Percentiles rank a stretch among this genome's conserved stretches.
Conservation (phyloP, 1,140 invertebrate species). For the Meloidogyne hapla region DNA sequence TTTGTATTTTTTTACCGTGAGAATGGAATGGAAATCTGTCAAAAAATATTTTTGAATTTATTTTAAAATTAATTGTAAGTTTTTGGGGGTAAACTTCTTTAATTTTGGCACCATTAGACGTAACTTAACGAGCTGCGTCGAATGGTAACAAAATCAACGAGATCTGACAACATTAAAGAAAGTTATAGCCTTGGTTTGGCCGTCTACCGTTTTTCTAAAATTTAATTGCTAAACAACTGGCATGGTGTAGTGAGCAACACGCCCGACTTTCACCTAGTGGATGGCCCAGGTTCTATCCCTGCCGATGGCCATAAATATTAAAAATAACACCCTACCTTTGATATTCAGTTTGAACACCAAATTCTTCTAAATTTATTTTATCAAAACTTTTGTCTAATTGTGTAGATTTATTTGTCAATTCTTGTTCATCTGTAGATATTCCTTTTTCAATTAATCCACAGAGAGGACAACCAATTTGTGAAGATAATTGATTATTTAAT, state of each 20-base stretch:
- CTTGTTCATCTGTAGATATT: background rate
- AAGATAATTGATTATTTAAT: background rate
- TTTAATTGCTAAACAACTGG: background rate
- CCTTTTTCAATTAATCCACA: background rate
- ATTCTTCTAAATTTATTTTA: background rate
- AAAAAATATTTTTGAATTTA: background rate
- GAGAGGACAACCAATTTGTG: conserved; percentile 1
- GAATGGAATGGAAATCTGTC: background rate
- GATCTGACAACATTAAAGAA: too few relatives aligned
- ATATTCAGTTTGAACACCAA: conserved; percentile 11
- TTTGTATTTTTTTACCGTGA: conserved; percentile 9
- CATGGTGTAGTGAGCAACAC: background rate
- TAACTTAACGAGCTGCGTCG: too few relatives aligned
- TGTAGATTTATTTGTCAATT: background rate
- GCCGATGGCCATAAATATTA: background rate
- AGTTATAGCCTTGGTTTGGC: too few relatives aligned
- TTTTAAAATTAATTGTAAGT: too few relatives aligned
- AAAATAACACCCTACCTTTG: too few relatives aligned
- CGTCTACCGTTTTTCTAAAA: too few relatives aligned
- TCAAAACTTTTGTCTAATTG: too few relatives aligned
- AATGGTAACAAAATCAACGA: too few relatives aligned
- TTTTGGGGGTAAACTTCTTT: too few relatives aligned
- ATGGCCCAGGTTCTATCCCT: background rate
- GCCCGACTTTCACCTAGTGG: background rate
- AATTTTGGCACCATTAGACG: too few relatives aligned